These are phyloP conservation scores for Lordiphosa fenestrarum DNA, from an alignment of 2,888 invertebrate species.

Conservation along the genomic window DNA sequence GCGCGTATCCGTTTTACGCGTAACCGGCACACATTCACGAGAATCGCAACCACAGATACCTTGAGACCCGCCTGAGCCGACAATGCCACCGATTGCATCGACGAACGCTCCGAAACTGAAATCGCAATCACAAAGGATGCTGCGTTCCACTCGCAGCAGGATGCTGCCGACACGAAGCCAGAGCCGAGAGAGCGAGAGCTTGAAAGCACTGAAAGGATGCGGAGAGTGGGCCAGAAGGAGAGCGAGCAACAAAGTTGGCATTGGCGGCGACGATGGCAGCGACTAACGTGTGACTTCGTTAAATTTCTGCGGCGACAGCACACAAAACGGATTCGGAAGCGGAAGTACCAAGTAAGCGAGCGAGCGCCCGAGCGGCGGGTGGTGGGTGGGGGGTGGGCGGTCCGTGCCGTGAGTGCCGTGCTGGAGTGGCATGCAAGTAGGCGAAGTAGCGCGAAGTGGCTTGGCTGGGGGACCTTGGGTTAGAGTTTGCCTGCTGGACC, in stretches of 20 bases:
- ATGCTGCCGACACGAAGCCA: slow-evolving; percentile 9
- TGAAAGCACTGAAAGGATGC: too few species aligned
- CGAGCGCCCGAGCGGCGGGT: slow-evolving; percentile 21
- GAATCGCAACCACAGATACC: slow-evolving; percentile 12
- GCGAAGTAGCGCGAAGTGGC: slow-evolving; percentile 68
- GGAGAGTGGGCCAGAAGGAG: slow-evolving; percentile 21
- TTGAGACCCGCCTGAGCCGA: neutral
- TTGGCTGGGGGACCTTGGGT: slow-evolving; percentile 38
- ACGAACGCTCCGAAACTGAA: slow-evolving; percentile 69
- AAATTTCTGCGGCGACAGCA: slow-evolving; percentile 76
- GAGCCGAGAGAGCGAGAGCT: slow-evolving; percentile 18
- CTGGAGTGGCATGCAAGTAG: slow-evolving; percentile 37
- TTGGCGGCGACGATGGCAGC: slow-evolving; percentile 34
- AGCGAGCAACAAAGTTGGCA: slow-evolving; percentile 31
- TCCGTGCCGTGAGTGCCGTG: slow-evolving; percentile 19
- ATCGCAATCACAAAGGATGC: slow-evolving; percentile 53
- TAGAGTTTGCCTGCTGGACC: too few species aligned
- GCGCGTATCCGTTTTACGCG: slow-evolving; percentile 32
- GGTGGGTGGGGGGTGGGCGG: neutral
- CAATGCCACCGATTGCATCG: slow-evolving; percentile 59
- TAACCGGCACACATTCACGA: slow-evolving; percentile 37
- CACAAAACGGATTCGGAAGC: slow-evolving; percentile 75
- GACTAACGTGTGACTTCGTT: slow-evolving; percentile 72
- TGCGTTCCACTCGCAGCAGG: slow-evolving; percentile 31
- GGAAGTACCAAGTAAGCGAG: slow-evolving; percentile 74